phyloP scores from a whole-genome alignment of 23 tunicate genomes.

The Aplidium turbinatum region DNA sequence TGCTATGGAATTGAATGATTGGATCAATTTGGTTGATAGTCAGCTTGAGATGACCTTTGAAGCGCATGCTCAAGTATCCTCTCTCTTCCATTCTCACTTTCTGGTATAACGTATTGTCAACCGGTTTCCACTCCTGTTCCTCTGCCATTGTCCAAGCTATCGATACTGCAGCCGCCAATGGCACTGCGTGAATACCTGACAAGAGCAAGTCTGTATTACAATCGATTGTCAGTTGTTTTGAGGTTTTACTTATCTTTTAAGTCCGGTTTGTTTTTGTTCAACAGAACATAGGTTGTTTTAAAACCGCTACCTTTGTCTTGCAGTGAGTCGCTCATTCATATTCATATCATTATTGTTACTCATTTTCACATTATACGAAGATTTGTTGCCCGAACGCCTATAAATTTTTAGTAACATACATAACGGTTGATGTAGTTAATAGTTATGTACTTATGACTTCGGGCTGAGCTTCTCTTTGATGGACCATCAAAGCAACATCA shows the following conservation, averaged over 20 bases:
- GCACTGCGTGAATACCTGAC: conserved; percentile 72
- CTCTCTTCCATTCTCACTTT: conserved; percentile 47
- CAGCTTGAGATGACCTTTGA: conserved; percentile 51
- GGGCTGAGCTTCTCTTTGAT: conserved; percentile 44
- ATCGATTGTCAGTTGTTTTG: too few species aligned
- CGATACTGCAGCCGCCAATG: conserved; percentile 41
- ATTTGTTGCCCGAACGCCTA: too few species aligned
- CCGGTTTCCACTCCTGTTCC: conserved; percentile 43
- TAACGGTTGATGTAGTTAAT: too few species aligned
- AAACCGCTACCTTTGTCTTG: too few species aligned
- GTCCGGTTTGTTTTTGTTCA: too few species aligned
- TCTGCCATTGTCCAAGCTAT: conserved; percentile 49
- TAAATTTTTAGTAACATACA: too few species aligned
- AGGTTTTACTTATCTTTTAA: too few species aligned
- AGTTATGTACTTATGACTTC: conserved; percentile 67
- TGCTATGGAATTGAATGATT: conserved; percentile 65
- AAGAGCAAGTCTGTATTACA: too few species aligned
- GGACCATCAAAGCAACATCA: conserved; percentile 52
- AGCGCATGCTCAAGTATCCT: conserved; percentile 37
- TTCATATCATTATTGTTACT: too few species aligned
- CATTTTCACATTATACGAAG: too few species aligned
- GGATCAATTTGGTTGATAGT: conserved; percentile 75
- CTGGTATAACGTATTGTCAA: conserved; percentile 13
- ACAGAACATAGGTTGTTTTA: too few species aligned
- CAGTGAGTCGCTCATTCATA: too few species aligned